phyloP scores from a whole-genome alignment of 2,888 invertebrate species.

The Clunio marinus region DNA sequence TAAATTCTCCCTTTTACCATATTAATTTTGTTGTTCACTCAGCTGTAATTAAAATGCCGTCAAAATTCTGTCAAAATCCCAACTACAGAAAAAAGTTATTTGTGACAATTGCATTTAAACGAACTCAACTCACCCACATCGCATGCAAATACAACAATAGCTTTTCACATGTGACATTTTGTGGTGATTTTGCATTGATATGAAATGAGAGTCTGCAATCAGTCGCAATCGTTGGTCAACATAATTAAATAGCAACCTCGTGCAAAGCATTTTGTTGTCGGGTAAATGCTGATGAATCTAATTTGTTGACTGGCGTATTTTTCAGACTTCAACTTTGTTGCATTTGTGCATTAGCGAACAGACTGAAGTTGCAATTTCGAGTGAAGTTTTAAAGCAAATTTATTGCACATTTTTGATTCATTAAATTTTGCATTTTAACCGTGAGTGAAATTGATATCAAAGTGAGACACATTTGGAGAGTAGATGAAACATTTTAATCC shows the following conservation, averaged over 20 bases:
- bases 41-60: slow-evolving; percentile 18
- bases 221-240: neutral
- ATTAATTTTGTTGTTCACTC: slow-evolving; percentile 7
- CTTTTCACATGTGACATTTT: neutral
- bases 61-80: neutral
- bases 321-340: no score
- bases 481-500: neutral
- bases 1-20: neutral
- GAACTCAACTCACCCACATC: neutral
- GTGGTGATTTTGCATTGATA: neutral
- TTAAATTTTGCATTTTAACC: neutral
- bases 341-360: no score
- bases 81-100: neutral
- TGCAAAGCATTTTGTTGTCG: neutral
- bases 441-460: slow-evolving; percentile 5
- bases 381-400: neutral
- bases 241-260: slow-evolving; percentile 10
- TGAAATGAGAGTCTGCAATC: neutral
- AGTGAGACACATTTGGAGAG: neutral
- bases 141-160: neutral
- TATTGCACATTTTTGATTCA: neutral
- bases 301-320: slow-evolving; percentile 6
- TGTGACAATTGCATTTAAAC: slow-evolving; percentile 2
- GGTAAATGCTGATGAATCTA: neutral
- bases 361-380: no score